Percentiles rank a stretch among this genome's conserved stretches.
Evolutionary conservation across 2,888 invertebrate genomes (phyloP).

Genomic region (Tetranychus piercei): DNA sequence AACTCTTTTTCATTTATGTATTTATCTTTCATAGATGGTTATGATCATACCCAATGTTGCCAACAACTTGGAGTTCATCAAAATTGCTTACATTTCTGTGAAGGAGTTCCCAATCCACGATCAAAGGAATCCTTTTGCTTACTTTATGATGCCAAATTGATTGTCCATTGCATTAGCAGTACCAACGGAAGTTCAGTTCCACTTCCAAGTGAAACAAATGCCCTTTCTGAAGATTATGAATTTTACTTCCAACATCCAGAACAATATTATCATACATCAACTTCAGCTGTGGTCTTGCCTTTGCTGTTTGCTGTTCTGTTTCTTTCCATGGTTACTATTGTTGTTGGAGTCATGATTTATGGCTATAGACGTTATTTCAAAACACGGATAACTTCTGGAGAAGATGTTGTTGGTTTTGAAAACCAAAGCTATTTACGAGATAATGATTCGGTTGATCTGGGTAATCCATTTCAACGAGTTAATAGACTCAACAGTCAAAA

Average conservation of each 20-base stretch:
- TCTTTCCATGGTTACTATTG: not conserved
- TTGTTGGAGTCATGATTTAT: not conserved
- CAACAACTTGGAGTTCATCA: constrained; percentile 52
- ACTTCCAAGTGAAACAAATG: not conserved
- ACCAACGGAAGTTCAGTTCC: not conserved
- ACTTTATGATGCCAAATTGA: not conserved
- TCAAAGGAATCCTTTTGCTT: constrained; percentile 1
- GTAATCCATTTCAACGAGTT: not conserved
- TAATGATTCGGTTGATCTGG: constrained; percentile 5
- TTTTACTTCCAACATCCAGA: not conserved
- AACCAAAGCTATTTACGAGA: constrained; percentile 8
- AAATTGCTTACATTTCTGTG: constrained; percentile 52
- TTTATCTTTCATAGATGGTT: constrained; percentile 41
- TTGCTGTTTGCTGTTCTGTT: not conserved
- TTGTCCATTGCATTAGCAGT: not conserved
- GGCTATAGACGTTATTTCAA: not conserved
- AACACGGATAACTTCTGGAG: not conserved
- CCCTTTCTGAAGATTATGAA: not conserved
- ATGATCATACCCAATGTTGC: constrained; percentile 65
- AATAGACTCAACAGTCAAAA: not conserved
- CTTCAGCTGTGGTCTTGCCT: not conserved
- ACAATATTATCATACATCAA: not conserved
- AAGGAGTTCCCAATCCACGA: constrained; percentile 4
- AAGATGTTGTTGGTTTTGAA: constrained; percentile 11
- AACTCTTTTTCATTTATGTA: not conserved